A percentile compares a stretch with the other conserved stretches of the same genome.
Conservation (phyloP, 2,113 vertebrate genomes). For the Charadrius vociferus region DNA sequence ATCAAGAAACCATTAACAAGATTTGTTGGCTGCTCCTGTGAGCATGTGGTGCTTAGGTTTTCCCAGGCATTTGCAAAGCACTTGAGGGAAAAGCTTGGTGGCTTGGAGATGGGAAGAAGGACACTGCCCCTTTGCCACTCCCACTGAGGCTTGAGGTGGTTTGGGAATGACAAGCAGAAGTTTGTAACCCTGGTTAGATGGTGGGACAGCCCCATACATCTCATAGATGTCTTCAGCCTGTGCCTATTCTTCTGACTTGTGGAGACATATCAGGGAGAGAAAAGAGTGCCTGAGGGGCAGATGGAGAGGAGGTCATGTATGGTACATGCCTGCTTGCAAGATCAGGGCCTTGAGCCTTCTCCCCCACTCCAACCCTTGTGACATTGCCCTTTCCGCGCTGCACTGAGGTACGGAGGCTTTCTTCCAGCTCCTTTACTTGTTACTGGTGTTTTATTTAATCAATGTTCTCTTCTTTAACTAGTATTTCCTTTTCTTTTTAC, state of each 20-base stretch:
- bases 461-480: neutral
- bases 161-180: neutral
- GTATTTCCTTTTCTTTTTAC: neutral
- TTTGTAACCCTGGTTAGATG: neutral
- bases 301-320: neutral
- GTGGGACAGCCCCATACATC: neutral
- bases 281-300: neutral
- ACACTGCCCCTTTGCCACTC: neutral
- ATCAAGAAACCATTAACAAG: constrained; percentile 1
- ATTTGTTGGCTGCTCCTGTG: neutral
- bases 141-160: neutral
- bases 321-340: neutral
- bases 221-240: neutral
- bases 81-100: neutral
- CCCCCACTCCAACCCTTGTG: neutral
- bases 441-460: neutral
- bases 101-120: neutral
- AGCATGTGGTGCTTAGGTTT: neutral
- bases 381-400: neutral
- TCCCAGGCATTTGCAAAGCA: neutral
- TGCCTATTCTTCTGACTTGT: neutral
- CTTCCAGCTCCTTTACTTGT: neutral
- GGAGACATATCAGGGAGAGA: neutral
- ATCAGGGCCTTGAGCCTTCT: neutral
- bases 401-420: neutral